Evolutionary conservation across 2,888 invertebrate genomes (phyloP), one percentile per base, ranked within the genome.

Genomic region (Leucania comma): DNA sequence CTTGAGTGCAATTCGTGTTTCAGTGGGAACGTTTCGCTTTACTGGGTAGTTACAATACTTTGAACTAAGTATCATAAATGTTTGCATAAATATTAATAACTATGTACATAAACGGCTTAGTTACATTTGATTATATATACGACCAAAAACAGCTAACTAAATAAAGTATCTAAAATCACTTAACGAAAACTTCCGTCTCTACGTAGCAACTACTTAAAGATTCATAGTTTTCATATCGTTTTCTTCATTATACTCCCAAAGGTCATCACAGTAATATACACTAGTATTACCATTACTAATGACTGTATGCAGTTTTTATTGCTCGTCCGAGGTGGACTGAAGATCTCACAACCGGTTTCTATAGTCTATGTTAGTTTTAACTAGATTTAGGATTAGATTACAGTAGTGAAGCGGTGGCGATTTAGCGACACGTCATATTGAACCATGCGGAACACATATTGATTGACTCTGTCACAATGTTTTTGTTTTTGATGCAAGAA

Each of bases 221-320:
- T 59, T 51, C 53, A 69, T 29, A 32, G 48, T 53, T 59, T 72
- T 59, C 20, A 50, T 32, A 70, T 59, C 51, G 22, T 42, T 38
- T 53, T 57, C 20, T 72, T 58, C 24, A 64, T 60, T 53, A 71
- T 58, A 17, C 67, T 68, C 56, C 26, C 46, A 76, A 81, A 85
- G 83, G 86, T 84, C 86, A 48, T 70, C 86, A 10, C 56, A 62
- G 73, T 60, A 72, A 68, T 83, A 76, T 69, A 79, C 56, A 70
- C 68, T 48, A 38, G 59, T 75, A 81, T 77, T 64, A 71, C 72
- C 69, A 82, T 82, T 77, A 80, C 68, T 32, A 71, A 78, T 62
- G 69, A 72, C 65, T 79, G 71, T 66, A 61, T 73, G 82, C 65
- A 68, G 73, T 81, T 86, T 86, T 84, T 83, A 86, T 81, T 59